These are phyloP conservation scores for Ptychobarbus kaznakovi DNA, from an alignment of 2,797 vertebrate genomes.

Conservation along the genomic window DNA sequence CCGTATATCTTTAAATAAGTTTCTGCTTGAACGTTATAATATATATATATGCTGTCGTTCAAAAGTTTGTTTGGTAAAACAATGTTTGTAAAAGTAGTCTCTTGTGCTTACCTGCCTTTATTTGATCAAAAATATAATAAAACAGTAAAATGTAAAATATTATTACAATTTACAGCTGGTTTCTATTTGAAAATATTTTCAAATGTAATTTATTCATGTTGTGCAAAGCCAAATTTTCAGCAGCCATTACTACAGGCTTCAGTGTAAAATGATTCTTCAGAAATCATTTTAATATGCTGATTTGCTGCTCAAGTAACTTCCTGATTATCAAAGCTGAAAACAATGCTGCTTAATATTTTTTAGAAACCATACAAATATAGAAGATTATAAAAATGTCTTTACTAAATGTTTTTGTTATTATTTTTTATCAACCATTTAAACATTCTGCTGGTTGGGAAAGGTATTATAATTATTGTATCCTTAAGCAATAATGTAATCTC, in stretches of 20 bases:
- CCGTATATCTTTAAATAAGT: not conserved
- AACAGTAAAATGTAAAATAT: not conserved
- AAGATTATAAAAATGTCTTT: not conserved
- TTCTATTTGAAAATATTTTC: not conserved
- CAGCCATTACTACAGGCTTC: not conserved
- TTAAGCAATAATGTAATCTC: constrained; percentile 1
- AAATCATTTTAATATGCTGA: not conserved
- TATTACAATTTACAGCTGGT: not conserved
- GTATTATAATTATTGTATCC: not conserved
- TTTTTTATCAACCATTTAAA: not conserved
- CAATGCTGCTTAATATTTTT: not conserved
- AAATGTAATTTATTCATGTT: not conserved
- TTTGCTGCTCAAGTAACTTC: not conserved
- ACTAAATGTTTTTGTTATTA: not conserved
- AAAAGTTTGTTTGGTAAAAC: not conserved
- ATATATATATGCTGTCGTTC: not conserved
- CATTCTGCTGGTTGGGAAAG: not conserved
- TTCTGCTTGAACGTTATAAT: not conserved
- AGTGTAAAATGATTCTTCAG: not conserved
- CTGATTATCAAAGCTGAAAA: not conserved
- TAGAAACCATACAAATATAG: not conserved
- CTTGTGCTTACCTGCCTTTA: not conserved
- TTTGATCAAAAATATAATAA: not conserved
- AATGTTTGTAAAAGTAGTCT: not conserved
- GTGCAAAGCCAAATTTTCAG: not conserved